Conservation (phyloP, 1,140 invertebrate genomes). For the Leptinotarsa texana region DNA sequence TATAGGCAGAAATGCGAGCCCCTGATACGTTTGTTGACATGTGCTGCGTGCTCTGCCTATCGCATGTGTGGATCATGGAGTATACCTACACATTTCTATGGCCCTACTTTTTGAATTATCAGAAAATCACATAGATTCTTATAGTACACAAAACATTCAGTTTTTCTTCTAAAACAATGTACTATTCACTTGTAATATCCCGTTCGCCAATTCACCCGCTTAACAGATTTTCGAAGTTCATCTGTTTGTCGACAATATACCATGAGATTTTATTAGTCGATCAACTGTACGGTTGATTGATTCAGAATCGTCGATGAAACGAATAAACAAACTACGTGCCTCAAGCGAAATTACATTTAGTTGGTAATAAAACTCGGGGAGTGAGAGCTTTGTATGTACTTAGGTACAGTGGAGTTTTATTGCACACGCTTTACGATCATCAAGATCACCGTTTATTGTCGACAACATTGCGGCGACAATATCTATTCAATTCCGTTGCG, state of each 20-base stretch:
- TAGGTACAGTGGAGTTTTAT: slow-evolving; percentile 33
- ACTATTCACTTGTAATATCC: too few species aligned
- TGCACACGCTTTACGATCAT: slow-evolving; percentile 43
- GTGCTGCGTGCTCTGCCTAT: too few species aligned
- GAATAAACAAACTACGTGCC: slow-evolving; percentile 20
- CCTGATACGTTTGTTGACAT: too few species aligned
- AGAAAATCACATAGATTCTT: too few species aligned
- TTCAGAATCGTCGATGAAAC: slow-evolving; percentile 17
- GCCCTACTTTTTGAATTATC: too few species aligned
- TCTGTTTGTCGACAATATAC: neutral
- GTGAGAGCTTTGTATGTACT: slow-evolving; percentile 18
- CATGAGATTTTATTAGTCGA: slow-evolving; percentile 2
- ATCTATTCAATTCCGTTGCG: neutral
- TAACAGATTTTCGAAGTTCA: too few species aligned
- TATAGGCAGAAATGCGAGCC: too few species aligned
- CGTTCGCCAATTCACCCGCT: too few species aligned
- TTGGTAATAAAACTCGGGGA: slow-evolving; percentile 8
- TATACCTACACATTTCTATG: too few species aligned
- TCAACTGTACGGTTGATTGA: slow-evolving; percentile 15
- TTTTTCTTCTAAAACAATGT: too few species aligned
- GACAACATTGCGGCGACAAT: slow-evolving; percentile 13
- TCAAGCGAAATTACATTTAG: slow-evolving; percentile 15
- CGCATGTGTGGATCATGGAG: too few species aligned
- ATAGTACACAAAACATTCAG: too few species aligned
- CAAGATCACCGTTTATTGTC: slow-evolving; percentile 43